Evolutionary conservation across 2,113 vertebrate species (phyloP), one percentile per base, ranked within the genome.

Genomic region (Eupsittula cactorum): DNA sequence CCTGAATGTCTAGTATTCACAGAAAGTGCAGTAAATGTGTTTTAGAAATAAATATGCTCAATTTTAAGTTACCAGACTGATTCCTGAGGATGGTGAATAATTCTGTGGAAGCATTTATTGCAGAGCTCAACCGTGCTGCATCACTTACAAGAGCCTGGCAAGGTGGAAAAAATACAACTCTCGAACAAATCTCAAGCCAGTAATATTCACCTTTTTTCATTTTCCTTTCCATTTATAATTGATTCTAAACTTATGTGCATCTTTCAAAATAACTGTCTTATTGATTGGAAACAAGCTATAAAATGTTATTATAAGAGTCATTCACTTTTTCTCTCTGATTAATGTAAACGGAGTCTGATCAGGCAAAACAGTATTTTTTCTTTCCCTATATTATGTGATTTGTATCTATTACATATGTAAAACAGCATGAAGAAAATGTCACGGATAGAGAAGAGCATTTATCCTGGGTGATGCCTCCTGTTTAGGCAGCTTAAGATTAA

Each of bases 231-330:
- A 87, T 97, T 97, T 94, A 94, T 97, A 98, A 98, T 97, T 98
- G 97, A 98, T 97, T 98, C 67, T 93, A 94, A 97, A 96, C 64
- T 86, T 92, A 68, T 9, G 57, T 95, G 95, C 97, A 95, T 98
- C 95, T 97, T 97, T 98, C 96, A 97, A 94, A 97, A 96, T 97
- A 97, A 96, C 96, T 97, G 96, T 97, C 90, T 95, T 97, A 98
- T 97, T 97, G 97, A 98, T 98, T 95, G 73, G 92, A 97, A 95
- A 90, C 89, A 87, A 77, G 88, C 25, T 69, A 94, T 97, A 95
- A 94, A 96, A 94, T 90, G 92, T 59, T 91, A 60, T 96, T 94
- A 85, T 76, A 69, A 78, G 73, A 79, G 76, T 87, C 27, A 60
- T 78, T 94, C 93, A 24, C 60, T 46, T 88, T 93, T 92, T 35